phyloP scores from a whole-genome alignment of 2,888 invertebrate genomes.

The Drosophila helvetica region DNA sequence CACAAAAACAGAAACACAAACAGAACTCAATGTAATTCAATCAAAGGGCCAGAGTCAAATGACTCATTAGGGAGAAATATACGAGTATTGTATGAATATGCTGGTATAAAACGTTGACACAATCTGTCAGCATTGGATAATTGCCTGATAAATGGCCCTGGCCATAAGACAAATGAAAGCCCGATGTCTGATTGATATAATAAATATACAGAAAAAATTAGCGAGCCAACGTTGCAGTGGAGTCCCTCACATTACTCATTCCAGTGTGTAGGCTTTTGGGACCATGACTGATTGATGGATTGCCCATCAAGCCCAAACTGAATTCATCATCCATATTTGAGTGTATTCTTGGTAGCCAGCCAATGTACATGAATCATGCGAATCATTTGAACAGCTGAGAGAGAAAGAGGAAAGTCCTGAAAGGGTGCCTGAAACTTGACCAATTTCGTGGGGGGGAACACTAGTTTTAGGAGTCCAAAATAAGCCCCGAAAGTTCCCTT shows the following conservation, averaged over 20 bases:
- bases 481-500: not conserved
- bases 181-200: conserved; percentile 47
- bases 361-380: conserved; percentile 30
- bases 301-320: conserved; percentile 51
- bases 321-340: conserved; percentile 64
- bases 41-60: conserved; percentile 40
- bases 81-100: conserved; percentile 5
- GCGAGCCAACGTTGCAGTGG: not conserved
- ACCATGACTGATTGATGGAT: conserved; percentile 65
- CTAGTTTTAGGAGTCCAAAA: not conserved
- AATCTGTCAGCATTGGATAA: conserved; percentile 41
- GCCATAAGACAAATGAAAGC: conserved; percentile 4
- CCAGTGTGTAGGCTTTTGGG: conserved; percentile 18
- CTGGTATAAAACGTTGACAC: conserved; percentile 3
- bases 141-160: conserved; percentile 32
- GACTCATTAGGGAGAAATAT: conserved; percentile 14
- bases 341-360: conserved; percentile 21
- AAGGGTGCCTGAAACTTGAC: conserved; percentile 7
- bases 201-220: conserved; percentile 40
- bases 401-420: conserved; percentile 24
- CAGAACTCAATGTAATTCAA: conserved; percentile 54
- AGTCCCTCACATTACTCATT: not conserved
- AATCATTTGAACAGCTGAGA: conserved; percentile 41
- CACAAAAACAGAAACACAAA: not conserved
- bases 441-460: not conserved